Percentiles rank a stretch among this genome's conserved stretches.
Conservation (phyloP, 2,113 vertebrate genomes). For the Lepus americanus region DNA sequence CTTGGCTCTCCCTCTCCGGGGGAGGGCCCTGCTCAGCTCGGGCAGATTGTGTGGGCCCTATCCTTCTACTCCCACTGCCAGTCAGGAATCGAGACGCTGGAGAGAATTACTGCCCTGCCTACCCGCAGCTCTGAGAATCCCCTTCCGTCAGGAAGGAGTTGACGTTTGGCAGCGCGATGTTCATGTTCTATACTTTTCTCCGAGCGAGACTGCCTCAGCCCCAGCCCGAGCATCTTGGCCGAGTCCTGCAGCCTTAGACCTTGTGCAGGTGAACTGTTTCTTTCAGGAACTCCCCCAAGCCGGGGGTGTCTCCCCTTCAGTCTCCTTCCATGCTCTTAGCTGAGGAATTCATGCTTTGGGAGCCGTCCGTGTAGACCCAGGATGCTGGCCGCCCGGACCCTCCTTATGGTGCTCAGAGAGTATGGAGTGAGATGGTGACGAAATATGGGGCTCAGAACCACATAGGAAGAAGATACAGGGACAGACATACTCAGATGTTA, state of each 20-base stretch:
- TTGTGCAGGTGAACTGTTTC: not conserved
- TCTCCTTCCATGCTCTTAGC: not conserved
- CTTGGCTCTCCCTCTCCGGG: not conserved
- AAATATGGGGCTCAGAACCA: not conserved
- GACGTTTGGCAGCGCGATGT: not conserved
- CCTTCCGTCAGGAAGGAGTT: not conserved
- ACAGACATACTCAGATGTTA: not conserved
- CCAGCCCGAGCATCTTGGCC: not conserved
- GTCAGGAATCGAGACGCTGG: not conserved
- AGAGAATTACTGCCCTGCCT: not conserved
- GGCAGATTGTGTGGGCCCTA: not conserved
- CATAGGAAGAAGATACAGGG: not conserved
- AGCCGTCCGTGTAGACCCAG: not conserved
- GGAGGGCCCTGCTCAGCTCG: not conserved
- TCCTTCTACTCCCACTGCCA: not conserved
- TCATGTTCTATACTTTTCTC: not conserved
- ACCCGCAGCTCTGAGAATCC: not conserved
- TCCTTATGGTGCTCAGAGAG: not conserved
- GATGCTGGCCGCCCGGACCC: not conserved
- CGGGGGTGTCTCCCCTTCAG: not conserved
- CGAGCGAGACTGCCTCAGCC: too few species aligned
- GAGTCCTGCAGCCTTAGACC: too few species aligned
- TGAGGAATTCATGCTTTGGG: not conserved
- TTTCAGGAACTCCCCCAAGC: not conserved
- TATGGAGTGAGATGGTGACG: not conserved